Conservation (phyloP, 1,140 invertebrate species). For the Pseudomyrmex cubaensis region DNA sequence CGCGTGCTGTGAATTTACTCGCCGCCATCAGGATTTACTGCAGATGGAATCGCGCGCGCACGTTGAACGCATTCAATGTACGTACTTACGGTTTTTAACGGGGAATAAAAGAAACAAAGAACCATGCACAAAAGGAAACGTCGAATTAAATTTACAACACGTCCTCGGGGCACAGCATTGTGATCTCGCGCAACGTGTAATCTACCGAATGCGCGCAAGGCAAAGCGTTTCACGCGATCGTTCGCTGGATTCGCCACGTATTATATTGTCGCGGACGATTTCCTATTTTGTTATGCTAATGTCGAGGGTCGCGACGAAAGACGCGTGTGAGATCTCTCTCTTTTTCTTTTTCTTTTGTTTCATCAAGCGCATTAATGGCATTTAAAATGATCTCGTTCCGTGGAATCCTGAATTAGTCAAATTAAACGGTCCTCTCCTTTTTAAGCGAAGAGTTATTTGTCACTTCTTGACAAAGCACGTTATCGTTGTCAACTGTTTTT, state of each 20-base stretch:
- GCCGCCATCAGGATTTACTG: constrained; percentile 16
- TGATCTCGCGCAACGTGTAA: constrained; percentile 37
- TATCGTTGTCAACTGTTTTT: not conserved
- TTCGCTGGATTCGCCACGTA: constrained; percentile 3
- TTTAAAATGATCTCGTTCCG: constrained; percentile 54
- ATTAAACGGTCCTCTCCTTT: constrained; percentile 46
- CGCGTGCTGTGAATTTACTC: constrained; percentile 28
- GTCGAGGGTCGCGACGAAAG: not conserved
- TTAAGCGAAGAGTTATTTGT: constrained; percentile 14
- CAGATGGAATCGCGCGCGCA: constrained; percentile 32
- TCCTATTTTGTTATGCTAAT: constrained; percentile 53
- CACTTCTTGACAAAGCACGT: constrained; percentile 3
- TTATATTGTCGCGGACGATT: constrained; percentile 5
- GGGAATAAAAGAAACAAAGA: constrained; percentile 16
- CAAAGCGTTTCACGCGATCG: not conserved
- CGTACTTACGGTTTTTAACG: constrained; percentile 8
- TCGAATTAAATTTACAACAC: constrained; percentile 60
- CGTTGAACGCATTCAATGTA: constrained; percentile 35
- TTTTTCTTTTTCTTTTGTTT: not conserved
- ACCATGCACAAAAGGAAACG: constrained; percentile 47
- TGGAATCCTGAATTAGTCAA: constrained; percentile 45
- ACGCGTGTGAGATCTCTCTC: constrained; percentile 17
- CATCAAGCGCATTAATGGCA: constrained; percentile 40
- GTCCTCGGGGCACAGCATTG: constrained; percentile 25
- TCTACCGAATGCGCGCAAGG: not conserved